phyloP scores from a whole-genome alignment of 2,888 invertebrate genomes.

The Hirudinaria manillensis region DNA sequence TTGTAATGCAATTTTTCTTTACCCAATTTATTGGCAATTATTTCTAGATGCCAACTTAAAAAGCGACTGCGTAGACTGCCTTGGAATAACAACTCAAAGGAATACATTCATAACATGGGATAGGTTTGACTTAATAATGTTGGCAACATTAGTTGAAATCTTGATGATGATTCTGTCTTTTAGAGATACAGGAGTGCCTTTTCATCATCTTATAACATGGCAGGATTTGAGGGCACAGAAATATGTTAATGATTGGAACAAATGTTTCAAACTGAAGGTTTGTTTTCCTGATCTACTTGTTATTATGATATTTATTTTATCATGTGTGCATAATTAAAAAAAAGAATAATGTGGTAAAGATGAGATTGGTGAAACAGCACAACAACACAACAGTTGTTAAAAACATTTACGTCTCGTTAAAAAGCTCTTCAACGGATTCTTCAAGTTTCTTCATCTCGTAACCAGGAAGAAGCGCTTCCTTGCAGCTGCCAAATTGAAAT shows the following conservation, averaged over 20 bases:
- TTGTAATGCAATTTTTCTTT: too few species aligned
- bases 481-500: constrained; percentile 75
- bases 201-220: constrained; percentile 83
- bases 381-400: too few species aligned
- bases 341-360: too few species aligned
- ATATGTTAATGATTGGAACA: constrained; percentile 69
- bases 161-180: neutral
- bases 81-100: constrained; percentile 78
- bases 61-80: constrained; percentile 66
- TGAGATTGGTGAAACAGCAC: too few species aligned
- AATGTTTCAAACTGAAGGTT: constrained; percentile 50
- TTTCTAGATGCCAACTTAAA: constrained; percentile 65
- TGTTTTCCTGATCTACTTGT: neutral
- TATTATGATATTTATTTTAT: neutral
- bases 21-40: too few species aligned
- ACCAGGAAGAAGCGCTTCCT: constrained; percentile 73
- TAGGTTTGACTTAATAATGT: constrained; percentile 50
- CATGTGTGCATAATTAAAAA: neutral
- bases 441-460: constrained; percentile 68
- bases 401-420: neutral
- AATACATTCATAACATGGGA: constrained; percentile 81
- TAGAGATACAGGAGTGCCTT: constrained; percentile 65
- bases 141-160: neutral
- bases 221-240: constrained; percentile 74
- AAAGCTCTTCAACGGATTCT: constrained; percentile 60